Conservation (phyloP, 2,888 invertebrate species). For the Hesperia comma region DNA sequence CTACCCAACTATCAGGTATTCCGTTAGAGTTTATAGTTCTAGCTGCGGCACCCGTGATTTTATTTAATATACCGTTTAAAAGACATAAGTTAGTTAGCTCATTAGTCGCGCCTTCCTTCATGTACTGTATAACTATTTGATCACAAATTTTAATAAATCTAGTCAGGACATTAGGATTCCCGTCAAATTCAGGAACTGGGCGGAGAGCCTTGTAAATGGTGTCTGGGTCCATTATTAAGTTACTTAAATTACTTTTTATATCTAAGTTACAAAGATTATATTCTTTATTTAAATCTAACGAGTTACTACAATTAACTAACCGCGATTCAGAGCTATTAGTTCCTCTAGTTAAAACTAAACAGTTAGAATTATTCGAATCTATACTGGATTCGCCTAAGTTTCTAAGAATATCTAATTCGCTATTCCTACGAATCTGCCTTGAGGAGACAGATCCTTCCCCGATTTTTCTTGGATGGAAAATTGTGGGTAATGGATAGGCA, state of each 20-base stretch:
- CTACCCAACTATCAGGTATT: slow-evolving; percentile 42
- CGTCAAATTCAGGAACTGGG: slow-evolving; percentile 82
- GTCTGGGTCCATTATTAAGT: slow-evolving; percentile 8
- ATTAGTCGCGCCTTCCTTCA: slow-evolving; percentile 20
- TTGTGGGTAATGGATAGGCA: slow-evolving; percentile 15
- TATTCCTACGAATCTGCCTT: slow-evolving; percentile 26
- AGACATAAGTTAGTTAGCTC: slow-evolving; percentile 37
- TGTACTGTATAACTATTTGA: slow-evolving; percentile 34
- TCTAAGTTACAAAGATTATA: not conserved
- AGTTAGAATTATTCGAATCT: slow-evolving; percentile 12
- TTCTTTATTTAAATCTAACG: too few species aligned
- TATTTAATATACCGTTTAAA: slow-evolving; percentile 45
- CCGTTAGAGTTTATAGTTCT: slow-evolving; percentile 42
- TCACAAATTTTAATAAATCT: slow-evolving; percentile 48
- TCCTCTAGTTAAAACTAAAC: too few species aligned
- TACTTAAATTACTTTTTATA: too few species aligned
- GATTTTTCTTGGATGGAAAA: slow-evolving; percentile 27
- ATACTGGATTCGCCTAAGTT: slow-evolving; percentile 16
- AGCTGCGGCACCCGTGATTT: slow-evolving; percentile 43
- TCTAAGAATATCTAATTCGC: slow-evolving; percentile 13
- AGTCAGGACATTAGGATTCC: too few species aligned
- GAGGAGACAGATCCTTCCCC: slow-evolving; percentile 17
- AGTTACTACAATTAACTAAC: too few species aligned
- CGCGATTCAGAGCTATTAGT: too few species aligned
- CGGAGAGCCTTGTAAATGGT: slow-evolving; percentile 35